Base-by-base conservation (phyloP, 2,888 invertebrate species). In the Hypselothyrea guttata region DNA sequence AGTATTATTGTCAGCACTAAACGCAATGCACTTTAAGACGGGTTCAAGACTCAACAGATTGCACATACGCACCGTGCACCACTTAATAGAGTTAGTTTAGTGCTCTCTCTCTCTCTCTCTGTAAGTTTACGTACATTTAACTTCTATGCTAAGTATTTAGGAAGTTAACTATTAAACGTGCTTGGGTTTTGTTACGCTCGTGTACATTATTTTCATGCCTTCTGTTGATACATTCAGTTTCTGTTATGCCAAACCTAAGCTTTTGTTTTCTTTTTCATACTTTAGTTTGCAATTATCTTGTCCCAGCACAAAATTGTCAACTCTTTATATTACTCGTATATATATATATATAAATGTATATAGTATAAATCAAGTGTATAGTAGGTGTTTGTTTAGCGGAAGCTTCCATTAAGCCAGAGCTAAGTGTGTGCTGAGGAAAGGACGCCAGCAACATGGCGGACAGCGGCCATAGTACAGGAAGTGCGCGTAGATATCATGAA, bases 271-370 rank as follows among this genome's bases (percentile, higher is more conserved):
- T 31, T 40, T 46, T 55, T 44, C 2, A n/a, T 35, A 31, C 46
- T 48, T 40, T 16, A 55, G 56, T 64, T 79, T 57, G 82, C 78
- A 78, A 78, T 82, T 79, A 83, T 71, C 71, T 75, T 71, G 66
- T 79, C 79, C 79, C 79, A 81, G 79, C 79, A 81, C 79, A 66
- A 70, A 75, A 72, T 75, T 69, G 69, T 72, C 45, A 71, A 71
- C 60, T 58, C 45, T 51, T 38, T 62, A 56, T 49, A 58, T 64
- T 54, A 55, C 59, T 53, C 52, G 30, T 31, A 34, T 53, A 45
- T 51, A 55, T 51, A 49, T 47, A 45, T 51, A 55, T 44, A 57
- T 61, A 33, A 46, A 13, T 42, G 34, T 46, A 18, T 38, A 27
- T 42, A 18, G 38, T 15, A 31, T 30, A 44, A 13, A 44, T 30